Evolutionary conservation across 37 sponge, comb jelly and placozoan genomes (phyloP), one percentile per base, ranked within the genome.

Genomic region (Halichondria panicea): DNA sequence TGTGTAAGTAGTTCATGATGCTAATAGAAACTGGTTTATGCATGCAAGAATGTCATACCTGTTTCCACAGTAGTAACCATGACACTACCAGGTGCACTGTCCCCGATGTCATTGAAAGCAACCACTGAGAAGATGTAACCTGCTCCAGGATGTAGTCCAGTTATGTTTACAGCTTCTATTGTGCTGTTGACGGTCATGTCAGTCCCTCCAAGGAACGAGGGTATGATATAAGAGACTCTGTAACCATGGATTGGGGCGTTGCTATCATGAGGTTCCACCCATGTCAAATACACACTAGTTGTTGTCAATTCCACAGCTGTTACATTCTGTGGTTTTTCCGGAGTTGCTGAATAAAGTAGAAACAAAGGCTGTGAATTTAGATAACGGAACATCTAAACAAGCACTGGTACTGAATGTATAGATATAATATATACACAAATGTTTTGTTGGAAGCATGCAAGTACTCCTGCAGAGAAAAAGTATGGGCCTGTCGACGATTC

Each of bases 251-350:
- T 77, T 33, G 79, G 81, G n/a, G 82, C 85, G 71, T 90, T 85
- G 69, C 77, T 85, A 41, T 81, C 66, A 68, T 84, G 78, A 46
- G 85, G 82, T 50, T 84, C 91, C 55, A 63, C 57, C 85, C 86
- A 81, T 8, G 11, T 4, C 9, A 81, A 63, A 2, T 31, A 45
- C 4, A 81, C 52, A 46, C 44, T 66, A 38, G 38, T 27, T 45
- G 82, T 55, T 6, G 58, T 37, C 1, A 72, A 28, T 12, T 82
- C 55, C 8, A 57, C 40, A 12, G 45, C 66, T 8, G 60, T 75
- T n/a, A 76, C 27, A 42, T 79, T 60, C 12, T 61, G 72, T 50
- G 77, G 77, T 32, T 66, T 44, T 24, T 78, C 68, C 19, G 86
- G 79, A 63, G 41, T 41, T 38, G 19, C 86, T 85, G 71, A 24